Evolutionary conservation across 2,888 invertebrate genomes (phyloP).

Genomic region (Drosophila quinaria): DNA sequence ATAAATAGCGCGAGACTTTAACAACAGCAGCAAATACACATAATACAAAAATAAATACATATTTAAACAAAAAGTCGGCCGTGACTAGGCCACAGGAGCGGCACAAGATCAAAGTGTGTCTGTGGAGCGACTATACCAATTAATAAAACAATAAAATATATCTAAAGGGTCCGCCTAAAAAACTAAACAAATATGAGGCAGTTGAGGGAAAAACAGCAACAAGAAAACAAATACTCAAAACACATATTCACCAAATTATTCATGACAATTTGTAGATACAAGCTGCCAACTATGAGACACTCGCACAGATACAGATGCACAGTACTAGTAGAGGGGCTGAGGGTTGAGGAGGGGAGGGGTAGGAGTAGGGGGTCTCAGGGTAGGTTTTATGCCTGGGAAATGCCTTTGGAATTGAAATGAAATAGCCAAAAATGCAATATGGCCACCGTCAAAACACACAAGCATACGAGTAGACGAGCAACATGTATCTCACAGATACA

Average conservation of each 20-base stretch:
- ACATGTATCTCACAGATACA: constrained; percentile 52
- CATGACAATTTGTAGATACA: constrained; percentile 73
- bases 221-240: constrained; percentile 16
- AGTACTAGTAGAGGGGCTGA: neutral
- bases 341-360: neutral
- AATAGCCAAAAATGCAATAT: constrained; percentile 62
- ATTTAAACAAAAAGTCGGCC: constrained; percentile 65
- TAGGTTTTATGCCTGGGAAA: constrained; percentile 52
- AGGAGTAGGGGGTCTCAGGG: constrained; percentile 13
- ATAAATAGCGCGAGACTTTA: constrained; percentile 53
- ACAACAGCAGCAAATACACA: constrained; percentile 38
- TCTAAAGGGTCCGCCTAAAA: constrained; percentile 2
- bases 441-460: constrained; percentile 56
- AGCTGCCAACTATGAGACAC: constrained; percentile 53
- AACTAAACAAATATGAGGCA: constrained; percentile 43
- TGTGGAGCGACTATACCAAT: constrained; percentile 54
- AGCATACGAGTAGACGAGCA: constrained; percentile 32
- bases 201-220: constrained; percentile 36
- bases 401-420: constrained; percentile 54
- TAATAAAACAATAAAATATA: constrained; percentile 65
- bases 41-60: constrained; percentile 58
- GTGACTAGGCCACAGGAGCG: constrained; percentile 61
- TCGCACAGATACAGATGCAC: constrained; percentile 6
- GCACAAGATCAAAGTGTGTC: constrained; percentile 60
- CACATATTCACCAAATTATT: constrained; percentile 57